phyloP scores from a whole-genome alignment of 1,140 invertebrate genomes.

The Tetragonula clypearis region DNA sequence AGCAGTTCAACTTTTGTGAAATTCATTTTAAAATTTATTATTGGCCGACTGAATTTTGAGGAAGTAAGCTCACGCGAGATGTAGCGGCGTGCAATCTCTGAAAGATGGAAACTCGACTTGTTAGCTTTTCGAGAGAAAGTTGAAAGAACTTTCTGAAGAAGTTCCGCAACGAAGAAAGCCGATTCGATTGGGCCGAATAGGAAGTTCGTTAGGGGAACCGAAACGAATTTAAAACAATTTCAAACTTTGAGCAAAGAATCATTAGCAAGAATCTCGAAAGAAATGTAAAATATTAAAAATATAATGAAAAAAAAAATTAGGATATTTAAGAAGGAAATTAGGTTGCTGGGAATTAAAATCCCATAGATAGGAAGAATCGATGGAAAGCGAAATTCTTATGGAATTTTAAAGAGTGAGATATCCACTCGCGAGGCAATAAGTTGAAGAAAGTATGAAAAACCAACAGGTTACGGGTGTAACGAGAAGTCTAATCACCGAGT shows the following conservation, averaged over 20 bases:
- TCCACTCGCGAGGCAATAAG: background rate
- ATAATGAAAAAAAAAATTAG: background rate
- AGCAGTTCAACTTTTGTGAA: background rate
- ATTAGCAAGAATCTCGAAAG: too few species aligned
- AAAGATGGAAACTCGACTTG: background rate
- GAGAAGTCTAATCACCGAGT: background rate
- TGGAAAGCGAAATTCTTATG: conserved; percentile 18
- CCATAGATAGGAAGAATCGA: too few species aligned
- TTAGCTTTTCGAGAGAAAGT: conserved; percentile 29
- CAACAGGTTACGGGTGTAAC: background rate
- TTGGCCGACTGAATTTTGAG: background rate
- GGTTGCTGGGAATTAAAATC: background rate
- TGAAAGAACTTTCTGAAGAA: background rate
- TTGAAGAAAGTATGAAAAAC: background rate
- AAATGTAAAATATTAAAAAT: too few species aligned
- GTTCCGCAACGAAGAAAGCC: conserved; percentile 8
- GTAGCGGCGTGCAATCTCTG: background rate
- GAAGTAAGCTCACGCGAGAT: background rate
- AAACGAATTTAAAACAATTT: too few species aligned
- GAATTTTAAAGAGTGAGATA: background rate
- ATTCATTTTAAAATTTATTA: background rate
- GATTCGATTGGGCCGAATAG: background rate
- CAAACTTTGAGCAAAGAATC: too few species aligned
- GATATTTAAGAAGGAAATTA: background rate
- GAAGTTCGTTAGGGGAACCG: background rate